Conservation (phyloP, 2,888 invertebrate species). For the Himalopsyche tibetana region DNA sequence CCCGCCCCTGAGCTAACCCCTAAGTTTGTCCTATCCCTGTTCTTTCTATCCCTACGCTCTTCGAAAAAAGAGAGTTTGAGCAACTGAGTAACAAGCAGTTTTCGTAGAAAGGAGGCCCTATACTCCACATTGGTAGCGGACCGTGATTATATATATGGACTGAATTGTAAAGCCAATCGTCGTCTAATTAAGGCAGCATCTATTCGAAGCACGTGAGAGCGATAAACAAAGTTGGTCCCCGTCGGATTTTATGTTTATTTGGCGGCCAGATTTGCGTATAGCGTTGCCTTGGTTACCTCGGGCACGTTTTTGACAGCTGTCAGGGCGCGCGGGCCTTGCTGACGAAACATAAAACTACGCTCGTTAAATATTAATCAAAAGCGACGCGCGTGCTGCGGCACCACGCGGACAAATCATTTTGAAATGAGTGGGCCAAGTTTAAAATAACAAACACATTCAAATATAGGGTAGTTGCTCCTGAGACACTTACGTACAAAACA, state of each 20-base stretch:
- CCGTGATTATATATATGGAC: too few species aligned
- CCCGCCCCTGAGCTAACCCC: too few species aligned
- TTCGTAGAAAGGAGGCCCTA: too few species aligned
- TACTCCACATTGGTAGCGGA: too few species aligned
- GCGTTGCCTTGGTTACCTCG: slow-evolving; percentile 49
- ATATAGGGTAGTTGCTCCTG: not conserved
- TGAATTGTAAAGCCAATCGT: too few species aligned
- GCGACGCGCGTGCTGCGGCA: slow-evolving; percentile 1
- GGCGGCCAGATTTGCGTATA: slow-evolving; percentile 49
- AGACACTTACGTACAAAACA: too few species aligned
- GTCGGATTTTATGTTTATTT: slow-evolving; percentile 15
- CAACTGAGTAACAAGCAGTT: too few species aligned
- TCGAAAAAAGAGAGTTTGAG: too few species aligned
- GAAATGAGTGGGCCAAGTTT: too few species aligned
- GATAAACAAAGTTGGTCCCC: not conserved
- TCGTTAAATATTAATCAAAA: slow-evolving; percentile 54
- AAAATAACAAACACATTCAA: too few species aligned
- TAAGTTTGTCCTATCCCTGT: too few species aligned
- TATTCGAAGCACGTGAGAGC: slow-evolving; percentile 1
- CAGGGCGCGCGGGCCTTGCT: slow-evolving; percentile 47
- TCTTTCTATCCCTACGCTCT: too few species aligned
- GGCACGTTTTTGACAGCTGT: slow-evolving; percentile 57
- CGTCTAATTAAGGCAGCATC: not conserved
- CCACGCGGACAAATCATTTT: not conserved
- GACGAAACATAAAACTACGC: slow-evolving; percentile 54